Conservation (phyloP, 2,797 vertebrate species). For the Gobio occitaniae region DNA sequence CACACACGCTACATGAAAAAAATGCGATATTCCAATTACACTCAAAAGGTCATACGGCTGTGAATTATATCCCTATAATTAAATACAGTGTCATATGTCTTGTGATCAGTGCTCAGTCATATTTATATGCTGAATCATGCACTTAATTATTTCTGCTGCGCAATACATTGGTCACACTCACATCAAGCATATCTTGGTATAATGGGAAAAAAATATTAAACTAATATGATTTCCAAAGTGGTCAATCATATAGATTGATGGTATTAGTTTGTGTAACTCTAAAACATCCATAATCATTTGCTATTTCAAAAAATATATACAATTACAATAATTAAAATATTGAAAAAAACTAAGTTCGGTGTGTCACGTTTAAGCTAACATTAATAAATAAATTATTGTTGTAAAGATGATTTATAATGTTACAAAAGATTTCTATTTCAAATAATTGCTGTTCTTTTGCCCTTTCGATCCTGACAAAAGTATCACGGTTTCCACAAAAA, state of each 20-base stretch:
- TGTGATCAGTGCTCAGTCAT: background rate
- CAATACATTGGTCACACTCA: background rate
- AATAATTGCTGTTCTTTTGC: no score
- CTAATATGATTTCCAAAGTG: background rate
- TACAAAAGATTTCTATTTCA: no score
- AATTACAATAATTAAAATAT: no score
- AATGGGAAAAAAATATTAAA: background rate
- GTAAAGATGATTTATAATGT: background rate
- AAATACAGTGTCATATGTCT: constrained; percentile 4
- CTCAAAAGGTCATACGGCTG: background rate
- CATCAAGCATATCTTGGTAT: background rate
- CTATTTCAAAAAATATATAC: background rate
- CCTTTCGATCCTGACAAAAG: background rate
- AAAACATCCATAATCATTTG: background rate
- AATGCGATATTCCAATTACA: background rate
- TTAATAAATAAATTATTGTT: background rate
- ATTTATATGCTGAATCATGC: constrained; percentile 4
- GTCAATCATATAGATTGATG: background rate
- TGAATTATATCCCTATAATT: background rate
- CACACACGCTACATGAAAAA: background rate
- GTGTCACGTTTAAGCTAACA: background rate
- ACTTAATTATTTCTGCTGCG: background rate
- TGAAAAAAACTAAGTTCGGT: no score
- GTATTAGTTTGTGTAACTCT: background rate
- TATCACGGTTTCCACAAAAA: background rate